Percentiles rank a stretch among this genome's conserved stretches.
Evolutionary conservation across 2,888 invertebrate species (phyloP).

Genomic region (Aphodius sticticus): DNA sequence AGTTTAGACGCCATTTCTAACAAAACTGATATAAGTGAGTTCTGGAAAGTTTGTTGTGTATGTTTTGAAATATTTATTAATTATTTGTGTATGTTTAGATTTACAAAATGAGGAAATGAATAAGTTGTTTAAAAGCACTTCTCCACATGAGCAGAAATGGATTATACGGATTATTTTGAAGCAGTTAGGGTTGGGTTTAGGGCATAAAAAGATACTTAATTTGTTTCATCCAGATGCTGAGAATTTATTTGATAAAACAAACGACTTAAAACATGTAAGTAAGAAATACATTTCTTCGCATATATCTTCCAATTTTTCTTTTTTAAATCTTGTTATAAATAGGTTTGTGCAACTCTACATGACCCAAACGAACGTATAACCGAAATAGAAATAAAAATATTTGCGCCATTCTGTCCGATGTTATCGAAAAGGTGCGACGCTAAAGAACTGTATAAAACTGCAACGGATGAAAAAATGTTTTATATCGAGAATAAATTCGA

Average conservation of each 20-base stretch:
- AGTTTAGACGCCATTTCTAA: constrained; percentile 78
- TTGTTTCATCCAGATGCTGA: constrained; percentile 84
- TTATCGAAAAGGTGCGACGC: constrained; percentile 78
- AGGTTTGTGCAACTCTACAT: constrained; percentile 73
- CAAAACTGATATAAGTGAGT: constrained; percentile 61
- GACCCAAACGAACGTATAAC: constrained; percentile 67
- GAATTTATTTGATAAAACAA: constrained; percentile 75
- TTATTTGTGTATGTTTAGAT: constrained; percentile 27
- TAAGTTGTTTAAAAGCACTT: constrained; percentile 71
- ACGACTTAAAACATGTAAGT: constrained; percentile 62
- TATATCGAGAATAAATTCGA: constrained; percentile 89
- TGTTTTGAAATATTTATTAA: not conserved
- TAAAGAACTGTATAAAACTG: constrained; percentile 64
- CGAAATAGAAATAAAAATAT: constrained; percentile 74
- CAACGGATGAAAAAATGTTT: constrained; percentile 65
- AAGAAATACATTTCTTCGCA: not conserved
- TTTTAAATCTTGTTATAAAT: no score
- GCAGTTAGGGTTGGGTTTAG: constrained; percentile 80
- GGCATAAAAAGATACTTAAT: constrained; percentile 73
- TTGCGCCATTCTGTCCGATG: constrained; percentile 88
- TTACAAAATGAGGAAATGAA: constrained; percentile 69
- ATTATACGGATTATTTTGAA: constrained; percentile 88
- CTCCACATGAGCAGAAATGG: constrained; percentile 88
- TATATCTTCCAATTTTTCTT: constrained; percentile 17
- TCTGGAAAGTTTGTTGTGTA: not conserved